Evolutionary conservation across 2,888 invertebrate genomes (phyloP), one percentile per base, ranked within the genome.

Genomic region (Philereme transversata): DNA sequence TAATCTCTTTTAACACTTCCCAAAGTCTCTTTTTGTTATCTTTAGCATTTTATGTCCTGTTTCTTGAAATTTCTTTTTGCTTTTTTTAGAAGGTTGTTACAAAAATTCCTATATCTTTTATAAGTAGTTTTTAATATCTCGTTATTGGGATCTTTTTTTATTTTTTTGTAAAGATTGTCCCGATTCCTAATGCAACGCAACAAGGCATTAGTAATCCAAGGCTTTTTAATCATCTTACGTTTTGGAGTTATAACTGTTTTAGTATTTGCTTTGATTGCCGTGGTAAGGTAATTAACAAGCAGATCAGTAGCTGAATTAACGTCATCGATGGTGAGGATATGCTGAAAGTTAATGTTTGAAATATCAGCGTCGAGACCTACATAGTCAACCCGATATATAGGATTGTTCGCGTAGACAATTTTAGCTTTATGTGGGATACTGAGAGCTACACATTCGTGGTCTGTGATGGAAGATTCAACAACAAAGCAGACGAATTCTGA

Each of bases 71-170:
- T 22, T 1, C 47, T 35, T 41, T 57, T 62, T 1, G 57, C 22
- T 41, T 57, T 62, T 35, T 57, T 49, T 6, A 65, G 3, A 0
- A 65, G 33, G 5, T 51, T 22, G 43, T 56, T 62, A 47, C 58
- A 59, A 22, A 58, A 58, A 35, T 64, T 64, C 35, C 58, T 49
- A 22, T 61, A 65, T 5, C 58, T 44, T 5, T 44, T 60, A n/a
- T 62, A 65, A 1, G 59, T 62, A 4, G 43, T 10, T 46, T 49
- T 58, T 4, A 58, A 9, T 0, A 50, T 38, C 5, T 41, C 33
- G 34, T 61, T 55, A 4, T 49, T n/a, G 7, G 58, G 60, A 10
- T 56, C 46, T n/a, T 10, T 51, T 8, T 41, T 57, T 0, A 38
- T 5, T 51, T 55, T 57, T 40, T 38, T 52, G 11, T 53, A 47